Evolutionary conservation across 1,140 invertebrate species (phyloP), one percentile per base, ranked within the genome.

Genomic region (Wasmannia auropunctata): DNA sequence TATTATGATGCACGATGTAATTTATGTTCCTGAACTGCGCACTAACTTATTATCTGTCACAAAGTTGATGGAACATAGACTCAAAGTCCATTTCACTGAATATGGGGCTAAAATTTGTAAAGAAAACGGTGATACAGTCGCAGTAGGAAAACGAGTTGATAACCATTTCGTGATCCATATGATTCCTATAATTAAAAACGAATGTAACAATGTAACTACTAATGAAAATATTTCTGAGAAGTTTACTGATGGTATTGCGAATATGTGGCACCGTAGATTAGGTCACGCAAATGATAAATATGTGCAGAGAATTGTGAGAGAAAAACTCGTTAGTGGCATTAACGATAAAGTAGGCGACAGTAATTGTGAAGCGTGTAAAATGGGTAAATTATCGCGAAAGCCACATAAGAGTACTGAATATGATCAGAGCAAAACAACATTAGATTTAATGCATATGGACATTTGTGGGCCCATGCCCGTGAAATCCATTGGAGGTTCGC

Each of bases 221-320:
- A 67, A 46, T 14, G 5, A 25, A 6, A 7, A 16, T 16, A 8
- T 16, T 19, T 16, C 11, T 11, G 6, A 51, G 31, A 51, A 51
- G 5, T 51, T 76, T 1, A 40, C 1, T 25, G 4, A 10, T 0
- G 16, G 25, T 28, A 25, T 31, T 1, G 5, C 19, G 6, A 5
- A 25, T 54, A 7, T 7, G 6, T 76, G 72, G 54, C 72, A 76
- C 7, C 54, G 34, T 16, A 56, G 72, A 16, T 58, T 76, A 40
- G 54, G n/a, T 14, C 51, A 76, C 6, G n/a, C 40, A 10, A 76
- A 76, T 11, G 19, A 60, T 19, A 25, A 76, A 58, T 76, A 76
- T 43, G 2, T 76, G 1, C 31, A 58, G 5, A 76, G 2, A 58
- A 2, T 76, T 4, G 40, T 43, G 25, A 28, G n/a, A 25, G 31